phyloP scores from a whole-genome alignment of 2,113 vertebrate species.

The Parus major region DNA sequence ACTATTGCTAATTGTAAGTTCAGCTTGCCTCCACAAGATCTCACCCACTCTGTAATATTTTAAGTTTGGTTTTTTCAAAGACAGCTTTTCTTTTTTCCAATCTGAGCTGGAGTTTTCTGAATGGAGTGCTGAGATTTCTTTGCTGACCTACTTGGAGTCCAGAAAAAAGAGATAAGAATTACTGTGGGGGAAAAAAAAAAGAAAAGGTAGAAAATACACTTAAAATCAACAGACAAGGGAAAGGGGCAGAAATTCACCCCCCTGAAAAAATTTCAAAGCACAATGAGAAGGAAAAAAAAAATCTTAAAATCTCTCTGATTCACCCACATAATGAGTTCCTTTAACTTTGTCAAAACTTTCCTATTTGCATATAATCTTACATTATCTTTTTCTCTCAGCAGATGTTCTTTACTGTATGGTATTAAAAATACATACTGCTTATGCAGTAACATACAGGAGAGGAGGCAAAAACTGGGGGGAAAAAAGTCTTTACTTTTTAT shows the following conservation, averaged over 20 bases:
- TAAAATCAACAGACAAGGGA: background rate
- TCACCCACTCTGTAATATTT: background rate
- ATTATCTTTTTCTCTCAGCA: background rate
- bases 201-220: background rate
- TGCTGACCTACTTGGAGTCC: background rate
- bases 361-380: background rate
- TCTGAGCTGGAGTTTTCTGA: background rate
- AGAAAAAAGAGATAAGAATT: background rate
- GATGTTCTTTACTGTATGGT: background rate
- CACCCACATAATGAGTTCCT: background rate
- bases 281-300: background rate
- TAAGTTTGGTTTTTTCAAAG: background rate
- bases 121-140: background rate
- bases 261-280: background rate
- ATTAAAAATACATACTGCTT: background rate
- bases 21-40: background rate
- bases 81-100: background rate
- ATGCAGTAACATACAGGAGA: background rate
- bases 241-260: background rate
- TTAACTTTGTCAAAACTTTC: background rate
- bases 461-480: background rate
- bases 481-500: background rate
- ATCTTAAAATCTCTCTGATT: background rate
- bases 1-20: background rate
- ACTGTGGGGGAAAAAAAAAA: too few relatives aligned